Percentiles rank a stretch among this genome's conserved stretches.
Conservation (phyloP, 2,113 vertebrate species). For the Mus spicilegus region DNA sequence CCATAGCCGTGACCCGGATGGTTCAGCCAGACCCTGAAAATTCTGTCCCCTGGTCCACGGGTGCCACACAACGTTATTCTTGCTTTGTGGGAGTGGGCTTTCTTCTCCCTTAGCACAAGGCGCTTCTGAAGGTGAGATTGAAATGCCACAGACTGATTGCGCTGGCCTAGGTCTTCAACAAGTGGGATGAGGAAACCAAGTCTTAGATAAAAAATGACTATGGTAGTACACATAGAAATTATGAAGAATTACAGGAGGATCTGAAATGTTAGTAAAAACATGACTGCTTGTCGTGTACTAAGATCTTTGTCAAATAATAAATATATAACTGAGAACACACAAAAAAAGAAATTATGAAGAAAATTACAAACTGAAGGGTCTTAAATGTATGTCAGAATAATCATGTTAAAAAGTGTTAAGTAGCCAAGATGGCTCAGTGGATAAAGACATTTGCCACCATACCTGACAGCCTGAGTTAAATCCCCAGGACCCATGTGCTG, state of each 20-base stretch:
- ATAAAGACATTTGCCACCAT: background rate
- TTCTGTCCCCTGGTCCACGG: background rate
- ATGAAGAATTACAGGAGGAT: background rate
- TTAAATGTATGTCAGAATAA: background rate
- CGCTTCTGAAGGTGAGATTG: background rate
- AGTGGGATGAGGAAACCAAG: background rate
- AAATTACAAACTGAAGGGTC: background rate
- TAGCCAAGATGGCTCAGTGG: background rate
- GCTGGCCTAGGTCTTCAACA: background rate
- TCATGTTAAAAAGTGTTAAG: background rate
- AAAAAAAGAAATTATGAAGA: no score
- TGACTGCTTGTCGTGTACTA: background rate
- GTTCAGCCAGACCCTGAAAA: background rate
- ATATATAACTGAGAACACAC: background rate
- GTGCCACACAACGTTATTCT: fast-evolving
- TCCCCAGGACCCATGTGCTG: background rate
- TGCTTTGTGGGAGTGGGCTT: slow-evolving; percentile 21
- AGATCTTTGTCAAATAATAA: background rate
- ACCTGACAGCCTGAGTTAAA: background rate
- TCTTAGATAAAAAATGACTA: background rate
- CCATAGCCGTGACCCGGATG: fast-evolving
- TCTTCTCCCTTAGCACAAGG: background rate
- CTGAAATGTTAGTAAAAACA: background rate
- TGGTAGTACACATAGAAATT: background rate
- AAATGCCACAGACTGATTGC: background rate